Conservation (phyloP, 2,888 invertebrate species). For the Cephus pulcher region DNA sequence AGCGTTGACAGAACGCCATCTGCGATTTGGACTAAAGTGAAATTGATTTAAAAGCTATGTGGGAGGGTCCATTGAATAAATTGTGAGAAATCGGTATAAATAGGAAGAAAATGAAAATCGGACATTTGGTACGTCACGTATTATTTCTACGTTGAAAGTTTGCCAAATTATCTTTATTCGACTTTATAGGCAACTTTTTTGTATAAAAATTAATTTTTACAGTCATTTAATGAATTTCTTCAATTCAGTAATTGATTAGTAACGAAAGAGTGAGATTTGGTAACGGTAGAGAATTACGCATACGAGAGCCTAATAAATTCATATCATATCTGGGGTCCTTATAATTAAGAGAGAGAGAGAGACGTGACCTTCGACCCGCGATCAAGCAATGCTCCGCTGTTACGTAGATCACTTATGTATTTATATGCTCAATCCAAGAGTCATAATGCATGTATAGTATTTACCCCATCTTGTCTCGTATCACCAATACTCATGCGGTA, state of each 20-base stretch:
- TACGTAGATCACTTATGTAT: background rate
- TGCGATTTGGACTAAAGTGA: slow-evolving; percentile 37
- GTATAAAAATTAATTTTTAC: background rate
- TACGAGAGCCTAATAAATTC: slow-evolving; percentile 1
- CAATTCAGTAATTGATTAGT: background rate
- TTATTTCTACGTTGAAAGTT: background rate
- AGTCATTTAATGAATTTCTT: background rate
- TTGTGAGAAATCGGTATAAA: background rate
- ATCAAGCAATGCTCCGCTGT: slow-evolving; percentile 16
- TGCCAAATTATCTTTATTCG: background rate
- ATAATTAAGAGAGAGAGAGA: slow-evolving; percentile 43
- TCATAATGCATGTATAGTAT: background rate
- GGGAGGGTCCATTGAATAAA: background rate
- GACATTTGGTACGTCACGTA: background rate
- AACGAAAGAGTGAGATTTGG: background rate
- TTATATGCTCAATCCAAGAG: background rate
- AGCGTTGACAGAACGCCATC: slow-evolving; percentile 38
- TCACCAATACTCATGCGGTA: background rate
- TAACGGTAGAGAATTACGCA: background rate
- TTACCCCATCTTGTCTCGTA: background rate
- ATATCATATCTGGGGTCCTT: slow-evolving; percentile 1
- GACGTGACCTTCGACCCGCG: slow-evolving; percentile 42
- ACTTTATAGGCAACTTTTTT: background rate
- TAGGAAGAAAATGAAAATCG: background rate
- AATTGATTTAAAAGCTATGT: slow-evolving; percentile 29